Conservation (phyloP, 2,888 invertebrate genomes). For the Drosophila birchii region DNA sequence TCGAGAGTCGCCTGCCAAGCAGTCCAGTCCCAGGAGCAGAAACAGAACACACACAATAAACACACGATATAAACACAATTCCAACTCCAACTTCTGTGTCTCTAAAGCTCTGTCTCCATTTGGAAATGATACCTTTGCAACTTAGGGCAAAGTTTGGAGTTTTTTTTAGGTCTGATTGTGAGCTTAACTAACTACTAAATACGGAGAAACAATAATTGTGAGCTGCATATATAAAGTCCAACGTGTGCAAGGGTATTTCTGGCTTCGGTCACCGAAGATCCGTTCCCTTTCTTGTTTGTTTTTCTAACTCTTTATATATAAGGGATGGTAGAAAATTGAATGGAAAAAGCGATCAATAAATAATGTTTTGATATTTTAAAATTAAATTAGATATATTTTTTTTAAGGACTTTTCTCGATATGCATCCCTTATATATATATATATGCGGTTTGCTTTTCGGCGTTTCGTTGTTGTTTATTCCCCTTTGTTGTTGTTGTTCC, state of each 20-base stretch:
- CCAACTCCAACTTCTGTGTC: slow-evolving; percentile 11
- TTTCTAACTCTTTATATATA: slow-evolving; percentile 54
- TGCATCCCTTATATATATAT: slow-evolving; percentile 9
- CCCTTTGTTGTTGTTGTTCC: slow-evolving; percentile 40
- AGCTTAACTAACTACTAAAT: background rate
- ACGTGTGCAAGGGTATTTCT: background rate
- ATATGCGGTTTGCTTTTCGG: slow-evolving; percentile 19
- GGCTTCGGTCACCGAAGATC: slow-evolving; percentile 26
- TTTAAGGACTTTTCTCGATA: background rate
- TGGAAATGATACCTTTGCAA: background rate
- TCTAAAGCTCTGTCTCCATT: slow-evolving; percentile 1
- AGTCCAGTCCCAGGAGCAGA: slow-evolving; percentile 12
- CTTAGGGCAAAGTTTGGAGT: background rate
- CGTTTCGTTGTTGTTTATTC: slow-evolving; percentile 56
- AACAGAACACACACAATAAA: slow-evolving; percentile 39
- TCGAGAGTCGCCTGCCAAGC: slow-evolving; percentile 25
- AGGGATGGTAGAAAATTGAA: background rate
- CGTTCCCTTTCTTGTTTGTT: background rate
- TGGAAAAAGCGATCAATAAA: too few species aligned
- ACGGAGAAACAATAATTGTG: background rate
- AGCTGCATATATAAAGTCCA: background rate
- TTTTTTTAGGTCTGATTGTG: background rate
- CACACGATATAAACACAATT: slow-evolving; percentile 38
- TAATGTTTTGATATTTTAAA: background rate
- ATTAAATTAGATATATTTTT: too few species aligned